phyloP scores from a whole-genome alignment of 2,113 vertebrate genomes.

The Polypterus bichir region DNA sequence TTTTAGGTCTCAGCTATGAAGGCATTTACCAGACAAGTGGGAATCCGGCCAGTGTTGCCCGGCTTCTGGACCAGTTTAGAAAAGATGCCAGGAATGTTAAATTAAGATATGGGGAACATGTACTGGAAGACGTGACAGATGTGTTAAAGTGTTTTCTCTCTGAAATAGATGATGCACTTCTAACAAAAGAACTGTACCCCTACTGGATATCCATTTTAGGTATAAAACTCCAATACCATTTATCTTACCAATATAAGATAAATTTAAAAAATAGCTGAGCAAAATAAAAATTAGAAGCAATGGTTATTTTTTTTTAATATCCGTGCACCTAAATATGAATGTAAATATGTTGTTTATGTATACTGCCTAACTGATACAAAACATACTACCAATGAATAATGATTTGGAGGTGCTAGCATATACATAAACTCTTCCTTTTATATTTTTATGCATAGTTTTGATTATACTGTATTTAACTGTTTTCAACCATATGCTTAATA shows the following conservation, averaged over 20 bases:
- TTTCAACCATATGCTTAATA: too few relatives aligned
- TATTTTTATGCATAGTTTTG: too few relatives aligned
- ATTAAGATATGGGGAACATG: constrained; percentile 68
- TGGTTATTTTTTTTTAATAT: too few relatives aligned
- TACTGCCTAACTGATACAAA: too few relatives aligned
- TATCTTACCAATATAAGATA: background rate
- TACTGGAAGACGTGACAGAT: constrained; percentile 74
- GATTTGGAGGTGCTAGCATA: too few relatives aligned
- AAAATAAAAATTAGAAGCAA: too few relatives aligned
- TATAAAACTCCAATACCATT: constrained; percentile 27
- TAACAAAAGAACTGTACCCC: constrained; percentile 88
- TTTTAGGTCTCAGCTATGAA: constrained; percentile 70
- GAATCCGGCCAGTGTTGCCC: constrained; percentile 46
- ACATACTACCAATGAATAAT: too few relatives aligned
- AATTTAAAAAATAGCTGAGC: too few relatives aligned
- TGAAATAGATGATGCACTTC: constrained; percentile 73
- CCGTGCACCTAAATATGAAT: too few relatives aligned
- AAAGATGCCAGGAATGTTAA: constrained; percentile 83
- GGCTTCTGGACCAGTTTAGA: constrained; percentile 71
- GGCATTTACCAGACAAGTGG: constrained; percentile 73
- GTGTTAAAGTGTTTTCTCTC: constrained; percentile 75
- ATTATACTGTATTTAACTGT: too few relatives aligned
- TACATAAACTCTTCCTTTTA: too few relatives aligned
- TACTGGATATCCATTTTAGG: constrained; percentile 90
- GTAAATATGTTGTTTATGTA: too few relatives aligned